Base-by-base conservation (phyloP, 1,140 invertebrate species). In the Ostrea denselamellosa region DNA sequence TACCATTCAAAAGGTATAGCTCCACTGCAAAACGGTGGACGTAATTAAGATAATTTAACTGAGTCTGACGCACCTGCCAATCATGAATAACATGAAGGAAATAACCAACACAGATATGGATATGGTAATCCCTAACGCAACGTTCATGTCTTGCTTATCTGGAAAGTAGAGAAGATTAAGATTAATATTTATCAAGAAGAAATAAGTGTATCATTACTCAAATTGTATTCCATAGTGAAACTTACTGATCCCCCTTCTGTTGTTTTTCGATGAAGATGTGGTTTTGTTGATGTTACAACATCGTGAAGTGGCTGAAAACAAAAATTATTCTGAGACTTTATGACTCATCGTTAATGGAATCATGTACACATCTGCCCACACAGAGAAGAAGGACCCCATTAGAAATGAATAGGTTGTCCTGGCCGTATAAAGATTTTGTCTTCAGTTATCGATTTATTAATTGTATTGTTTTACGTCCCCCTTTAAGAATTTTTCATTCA, bases 61-160 rank as follows among this genome's bases (percentile, higher is more conserved):
- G 34, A 62, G 7, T 14, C 14, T 62, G 56, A 77, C 68, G 25
- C 68, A 77, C 68, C 68, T 77, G 68, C 68, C 68, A 25, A 77
- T 77, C 68, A 77, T 22, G 25, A 71, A 77, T 25, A 77, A 77
- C 68, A 77, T 77, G 68, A 28, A 22, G 25, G 68, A 77, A 3
- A 77, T 25, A 2, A 77, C 68, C 68, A 77, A 10, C 68, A 77
- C 68, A 10, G 68, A 34, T 34, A 77, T 25, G 28, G 68, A 77
- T 34, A 77, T 25, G 7, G 68, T 77, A 9, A 28, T 25, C 12
- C 22, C 68, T 25, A 77, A 25, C 0, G 68, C 28, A 12, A 77
- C 28, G 68, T 77, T 25, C 68, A 77, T 77, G 28, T 77, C 68
- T 77, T 12, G 22, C 10, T 44, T 34, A 77, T 25, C 68, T 77